Conservation (phyloP, 2,113 vertebrate species). For the Ammospiza nelsoni region DNA sequence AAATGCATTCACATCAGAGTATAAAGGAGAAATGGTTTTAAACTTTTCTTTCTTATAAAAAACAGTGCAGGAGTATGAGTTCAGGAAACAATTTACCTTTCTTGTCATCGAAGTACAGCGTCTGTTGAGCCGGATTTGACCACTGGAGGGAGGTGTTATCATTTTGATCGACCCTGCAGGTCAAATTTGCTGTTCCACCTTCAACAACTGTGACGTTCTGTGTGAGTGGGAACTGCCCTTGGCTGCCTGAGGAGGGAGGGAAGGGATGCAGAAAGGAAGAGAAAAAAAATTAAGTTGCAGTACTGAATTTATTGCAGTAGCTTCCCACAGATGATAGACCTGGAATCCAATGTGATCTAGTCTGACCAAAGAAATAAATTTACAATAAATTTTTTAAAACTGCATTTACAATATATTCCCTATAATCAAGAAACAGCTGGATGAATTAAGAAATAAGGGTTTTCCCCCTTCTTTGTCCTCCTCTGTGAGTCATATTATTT, state of each 20-base stretch:
- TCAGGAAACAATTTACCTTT: slow-evolving; percentile 85
- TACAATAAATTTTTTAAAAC: not conserved
- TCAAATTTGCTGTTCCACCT: slow-evolving; percentile 93
- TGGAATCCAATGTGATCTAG: not conserved
- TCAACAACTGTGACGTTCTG: slow-evolving; percentile 96
- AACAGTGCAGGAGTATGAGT: slow-evolving; percentile 10
- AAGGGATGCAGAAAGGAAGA: not conserved
- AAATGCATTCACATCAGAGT: not conserved
- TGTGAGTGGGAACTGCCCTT: slow-evolving; percentile 94
- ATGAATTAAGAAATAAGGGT: not conserved
- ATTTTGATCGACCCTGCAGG: slow-evolving; percentile 99
- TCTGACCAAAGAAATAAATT: not conserved
- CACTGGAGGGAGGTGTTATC: slow-evolving; percentile 99
- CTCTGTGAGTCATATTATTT: not conserved
- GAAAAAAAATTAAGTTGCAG: slow-evolving; percentile 16
- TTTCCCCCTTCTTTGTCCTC: rapidly evolving
- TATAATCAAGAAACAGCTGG: not conserved
- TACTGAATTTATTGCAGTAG: slow-evolving; percentile 29
- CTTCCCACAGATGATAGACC: not conserved
- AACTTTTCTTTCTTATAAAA: not conserved
- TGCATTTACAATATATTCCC: not conserved
- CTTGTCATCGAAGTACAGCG: slow-evolving; percentile 98
- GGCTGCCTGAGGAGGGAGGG: slow-evolving; percentile 80
- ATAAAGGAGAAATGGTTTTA: not conserved
- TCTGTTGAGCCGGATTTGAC: slow-evolving; percentile 99